Evolutionary conservation across 1,140 invertebrate genomes (phyloP).

Genomic region (Doryteuthis pealeii): DNA sequence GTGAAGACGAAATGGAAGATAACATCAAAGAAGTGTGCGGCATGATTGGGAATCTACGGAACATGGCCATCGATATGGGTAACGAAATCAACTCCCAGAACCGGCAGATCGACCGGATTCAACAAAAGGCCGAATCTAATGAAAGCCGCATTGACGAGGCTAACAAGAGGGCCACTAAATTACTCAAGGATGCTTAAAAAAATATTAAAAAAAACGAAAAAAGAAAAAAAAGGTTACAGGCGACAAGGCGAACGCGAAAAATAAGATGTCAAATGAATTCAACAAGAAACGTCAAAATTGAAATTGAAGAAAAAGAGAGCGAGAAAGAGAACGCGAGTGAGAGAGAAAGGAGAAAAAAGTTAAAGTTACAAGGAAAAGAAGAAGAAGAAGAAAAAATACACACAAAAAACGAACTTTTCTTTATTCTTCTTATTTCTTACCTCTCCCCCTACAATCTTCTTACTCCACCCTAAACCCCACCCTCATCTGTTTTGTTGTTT

Average conservation of each 20-base stretch:
- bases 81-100: slow-evolving; percentile 98
- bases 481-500: too few relatives aligned
- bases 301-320: too few relatives aligned
- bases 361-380: too few relatives aligned
- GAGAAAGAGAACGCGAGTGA: too few relatives aligned
- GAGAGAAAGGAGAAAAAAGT: too few relatives aligned
- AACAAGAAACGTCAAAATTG: too few relatives aligned
- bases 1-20: slow-evolving; percentile 68
- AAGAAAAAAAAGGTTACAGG: background rate
- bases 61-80: slow-evolving; percentile 99
- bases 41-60: slow-evolving; percentile 98
- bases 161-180: slow-evolving; percentile 66
- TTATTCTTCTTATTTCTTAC: too few relatives aligned
- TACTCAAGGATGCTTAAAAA: slow-evolving; percentile 50
- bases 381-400: too few relatives aligned
- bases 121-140: slow-evolving; percentile 76
- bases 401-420: too few relatives aligned
- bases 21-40: slow-evolving; percentile 69
- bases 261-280: background rate
- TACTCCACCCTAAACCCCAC: too few relatives aligned
- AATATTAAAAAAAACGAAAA: background rate
- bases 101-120: slow-evolving; percentile 93
- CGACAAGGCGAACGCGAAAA: background rate
- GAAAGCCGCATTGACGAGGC: slow-evolving; percentile 63
- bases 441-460: too few relatives aligned